Evolutionary conservation across 37 sponge, comb jelly and placozoan genomes (phyloP).

Genomic region (Corticium candelabrum): DNA sequence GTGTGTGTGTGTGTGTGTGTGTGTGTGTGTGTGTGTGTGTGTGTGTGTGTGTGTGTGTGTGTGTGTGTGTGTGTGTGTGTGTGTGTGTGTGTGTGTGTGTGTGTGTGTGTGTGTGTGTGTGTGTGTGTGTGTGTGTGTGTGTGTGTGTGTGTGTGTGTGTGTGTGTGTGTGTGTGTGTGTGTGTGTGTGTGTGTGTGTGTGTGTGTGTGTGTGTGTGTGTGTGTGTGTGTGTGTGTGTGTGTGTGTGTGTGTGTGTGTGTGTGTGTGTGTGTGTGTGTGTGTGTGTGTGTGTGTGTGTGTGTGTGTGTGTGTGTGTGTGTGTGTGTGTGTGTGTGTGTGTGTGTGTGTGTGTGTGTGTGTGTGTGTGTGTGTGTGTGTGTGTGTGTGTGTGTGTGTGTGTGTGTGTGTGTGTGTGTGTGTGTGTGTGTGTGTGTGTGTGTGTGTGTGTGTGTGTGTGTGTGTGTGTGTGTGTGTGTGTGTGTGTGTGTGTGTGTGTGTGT

Average conservation of each 20-base stretch:
- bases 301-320: constrained; percentile 5
- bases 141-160: constrained; percentile 5
- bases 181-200: constrained; percentile 5
- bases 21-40: constrained; percentile 5
- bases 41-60: constrained; percentile 5
- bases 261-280: constrained; percentile 5
- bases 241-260: constrained; percentile 5
- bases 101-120: constrained; percentile 5
- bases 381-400: constrained; percentile 5
- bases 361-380: constrained; percentile 5
- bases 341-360: constrained; percentile 5
- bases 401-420: constrained; percentile 5
- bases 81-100: constrained; percentile 5
- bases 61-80: constrained; percentile 5
- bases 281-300: constrained; percentile 5
- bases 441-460: constrained; percentile 5
- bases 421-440: constrained; percentile 5
- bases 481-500: constrained; percentile 5
- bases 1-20: constrained; percentile 5
- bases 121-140: constrained; percentile 5
- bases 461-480: constrained; percentile 5
- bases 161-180: constrained; percentile 5
- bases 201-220: constrained; percentile 5
- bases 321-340: constrained; percentile 5
- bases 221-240: constrained; percentile 5